Base-by-base conservation (phyloP, 2,888 invertebrate genomes). In the Ennomos quercinarius region DNA sequence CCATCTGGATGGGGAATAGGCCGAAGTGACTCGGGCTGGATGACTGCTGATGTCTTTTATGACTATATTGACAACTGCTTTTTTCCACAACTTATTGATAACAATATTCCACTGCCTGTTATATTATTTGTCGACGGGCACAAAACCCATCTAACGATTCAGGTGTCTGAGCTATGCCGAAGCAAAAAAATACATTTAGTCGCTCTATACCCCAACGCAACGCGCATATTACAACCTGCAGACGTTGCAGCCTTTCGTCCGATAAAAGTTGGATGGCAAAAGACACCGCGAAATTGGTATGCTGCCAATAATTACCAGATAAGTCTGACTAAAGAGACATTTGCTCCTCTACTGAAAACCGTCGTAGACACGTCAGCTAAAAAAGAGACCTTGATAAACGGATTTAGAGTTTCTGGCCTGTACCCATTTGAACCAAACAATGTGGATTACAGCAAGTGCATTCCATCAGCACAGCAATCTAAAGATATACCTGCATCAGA, bases 301-400 rank as follows among this genome's bases (percentile, higher is more conserved):
- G 38, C 47, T 13, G 37, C 8, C 12, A 47, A 47, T 10, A 46
- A 46, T 36, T 36, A 46, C 46, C 46, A 46, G 11, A 11, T 3
- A 11, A 11, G 36, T 46, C 6, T 46, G 36, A 46, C 46, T n/a
- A 46, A 46, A 46, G 46, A 46, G 10, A 46, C 35, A 4, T 46
- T 47, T 47, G 47, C 47, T 38, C 47, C 47, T 9, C 10, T 47
- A 38, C 17, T 47, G 17, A 38, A 47, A 17, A 47, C 9, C 1
- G 38, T 47, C 38, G 37, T 47, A 17, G 38, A 12, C 12, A 11
- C 35, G 8, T 46, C 2, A 8, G 34, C 36, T 36, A 46, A 46
- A 46, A n/a, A 34, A 46, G 46, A 49, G 2, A 49, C 42, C 4
- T 41, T 50, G 13, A 50, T 42, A 8, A 50, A 50, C n/a, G 50